A percentile compares a stretch with the other conserved stretches of the same genome.
phyloP scores from a whole-genome alignment of 2,113 vertebrate species.

The Chauna torquata region DNA sequence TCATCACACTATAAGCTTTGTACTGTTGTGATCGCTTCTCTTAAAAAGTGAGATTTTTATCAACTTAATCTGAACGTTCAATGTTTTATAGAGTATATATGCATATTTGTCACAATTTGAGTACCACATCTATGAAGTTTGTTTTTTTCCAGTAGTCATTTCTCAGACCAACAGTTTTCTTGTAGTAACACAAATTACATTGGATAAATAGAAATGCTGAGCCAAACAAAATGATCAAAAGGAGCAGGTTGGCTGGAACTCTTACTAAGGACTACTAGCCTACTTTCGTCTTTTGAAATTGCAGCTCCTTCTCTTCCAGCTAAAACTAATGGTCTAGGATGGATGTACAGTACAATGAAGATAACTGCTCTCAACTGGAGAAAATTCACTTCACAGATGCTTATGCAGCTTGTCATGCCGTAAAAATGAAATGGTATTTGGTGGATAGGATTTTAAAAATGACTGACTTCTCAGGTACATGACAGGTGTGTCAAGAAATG shows the following conservation, averaged over 20 bases:
- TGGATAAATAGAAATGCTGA: neutral
- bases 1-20: neutral
- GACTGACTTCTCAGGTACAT: neutral
- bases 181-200: neutral
- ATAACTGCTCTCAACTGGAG: neutral
- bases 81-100: neutral
- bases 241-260: neutral
- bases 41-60: neutral
- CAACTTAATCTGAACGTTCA: neutral
- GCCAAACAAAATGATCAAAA: neutral
- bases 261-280: neutral
- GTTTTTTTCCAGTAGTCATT: neutral
- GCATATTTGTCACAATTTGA: neutral
- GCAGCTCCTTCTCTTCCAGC: neutral
- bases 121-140: neutral
- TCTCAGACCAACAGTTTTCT: neutral
- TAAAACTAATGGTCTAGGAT: neutral
- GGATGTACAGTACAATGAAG: neutral
- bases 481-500: neutral
- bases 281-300: neutral
- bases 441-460: neutral
- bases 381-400: neutral
- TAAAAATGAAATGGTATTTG: neutral
- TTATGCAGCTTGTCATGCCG: neutral
- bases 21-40: neutral